Conservation (phyloP, 2,113 vertebrate species). For the Muscicapa adusta region DNA sequence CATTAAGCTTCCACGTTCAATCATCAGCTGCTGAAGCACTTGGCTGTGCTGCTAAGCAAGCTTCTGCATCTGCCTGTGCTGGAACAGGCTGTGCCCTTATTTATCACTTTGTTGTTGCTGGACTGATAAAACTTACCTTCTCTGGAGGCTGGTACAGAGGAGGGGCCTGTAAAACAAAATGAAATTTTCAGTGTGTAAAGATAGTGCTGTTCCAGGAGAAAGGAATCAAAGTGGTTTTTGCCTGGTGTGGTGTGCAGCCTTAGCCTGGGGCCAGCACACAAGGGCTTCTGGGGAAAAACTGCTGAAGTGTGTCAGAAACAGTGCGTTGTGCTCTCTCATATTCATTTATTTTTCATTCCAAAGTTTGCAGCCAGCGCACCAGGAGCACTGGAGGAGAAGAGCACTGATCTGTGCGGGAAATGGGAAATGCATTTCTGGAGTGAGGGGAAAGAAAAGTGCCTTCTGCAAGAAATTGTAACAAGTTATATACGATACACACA, state of each 20-base stretch:
- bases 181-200: background rate
- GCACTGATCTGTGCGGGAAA: background rate
- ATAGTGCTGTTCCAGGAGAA: background rate
- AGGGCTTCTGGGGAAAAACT: background rate
- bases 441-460: background rate
- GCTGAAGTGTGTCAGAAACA: background rate
- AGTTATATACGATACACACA: background rate
- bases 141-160: background rate
- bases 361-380: background rate
- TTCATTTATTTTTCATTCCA: slow-evolving; percentile 5
- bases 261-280: background rate
- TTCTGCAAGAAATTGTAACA: background rate
- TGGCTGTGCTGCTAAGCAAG: slow-evolving; percentile 8
- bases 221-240: background rate
- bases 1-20: slow-evolving; percentile 53
- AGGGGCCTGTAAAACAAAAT: background rate
- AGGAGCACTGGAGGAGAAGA: background rate
- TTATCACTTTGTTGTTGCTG: slow-evolving; percentile 14
- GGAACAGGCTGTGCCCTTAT: background rate
- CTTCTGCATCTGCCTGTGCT: background rate
- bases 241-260: background rate
- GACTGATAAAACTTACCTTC: slow-evolving; percentile 33
- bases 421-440: background rate
- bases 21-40: slow-evolving; percentile 46
- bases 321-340: background rate